Evolutionary conservation across 1,140 invertebrate genomes (phyloP).

Genomic region (Trichonephila inaurata): DNA sequence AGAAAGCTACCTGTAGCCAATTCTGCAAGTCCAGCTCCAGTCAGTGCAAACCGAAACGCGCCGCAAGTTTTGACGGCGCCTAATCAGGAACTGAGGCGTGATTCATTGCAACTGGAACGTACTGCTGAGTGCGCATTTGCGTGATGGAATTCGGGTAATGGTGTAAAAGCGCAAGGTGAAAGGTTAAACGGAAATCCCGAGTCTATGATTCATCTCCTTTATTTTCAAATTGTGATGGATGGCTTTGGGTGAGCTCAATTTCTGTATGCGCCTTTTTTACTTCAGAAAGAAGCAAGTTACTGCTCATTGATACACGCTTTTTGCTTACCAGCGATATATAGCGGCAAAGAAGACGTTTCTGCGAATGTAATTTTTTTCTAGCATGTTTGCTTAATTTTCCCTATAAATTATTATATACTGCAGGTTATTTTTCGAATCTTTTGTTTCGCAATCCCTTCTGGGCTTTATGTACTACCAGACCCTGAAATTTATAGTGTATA

Average conservation of each 20-base stretch:
- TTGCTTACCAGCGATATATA: too few relatives aligned
- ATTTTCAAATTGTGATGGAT: neutral
- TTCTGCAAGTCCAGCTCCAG: neutral
- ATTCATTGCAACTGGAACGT: constrained; percentile 7
- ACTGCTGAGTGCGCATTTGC: constrained; percentile 33
- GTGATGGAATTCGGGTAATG: neutral
- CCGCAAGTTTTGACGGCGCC: neutral
- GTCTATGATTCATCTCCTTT: constrained; percentile 2
- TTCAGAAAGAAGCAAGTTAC: too few relatives aligned
- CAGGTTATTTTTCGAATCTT: too few relatives aligned
- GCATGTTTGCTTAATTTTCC: too few relatives aligned
- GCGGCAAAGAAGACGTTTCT: too few relatives aligned
- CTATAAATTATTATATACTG: too few relatives aligned
- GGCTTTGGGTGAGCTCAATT: neutral
- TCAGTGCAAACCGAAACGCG: neutral
- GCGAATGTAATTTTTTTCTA: too few relatives aligned
- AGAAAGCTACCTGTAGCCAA: too few relatives aligned
- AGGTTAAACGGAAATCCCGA: constrained; percentile 46
- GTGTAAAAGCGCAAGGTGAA: constrained; percentile 27
- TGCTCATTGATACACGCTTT: too few relatives aligned
- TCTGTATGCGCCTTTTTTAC: neutral
- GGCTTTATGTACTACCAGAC: too few relatives aligned
- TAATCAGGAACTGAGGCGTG: constrained; percentile 10
- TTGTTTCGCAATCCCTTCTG: too few relatives aligned
- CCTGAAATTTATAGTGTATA: too few relatives aligned